Evolutionary conservation across 2,888 invertebrate genomes (phyloP).

Genomic region (Patella ulyssiponensis): DNA sequence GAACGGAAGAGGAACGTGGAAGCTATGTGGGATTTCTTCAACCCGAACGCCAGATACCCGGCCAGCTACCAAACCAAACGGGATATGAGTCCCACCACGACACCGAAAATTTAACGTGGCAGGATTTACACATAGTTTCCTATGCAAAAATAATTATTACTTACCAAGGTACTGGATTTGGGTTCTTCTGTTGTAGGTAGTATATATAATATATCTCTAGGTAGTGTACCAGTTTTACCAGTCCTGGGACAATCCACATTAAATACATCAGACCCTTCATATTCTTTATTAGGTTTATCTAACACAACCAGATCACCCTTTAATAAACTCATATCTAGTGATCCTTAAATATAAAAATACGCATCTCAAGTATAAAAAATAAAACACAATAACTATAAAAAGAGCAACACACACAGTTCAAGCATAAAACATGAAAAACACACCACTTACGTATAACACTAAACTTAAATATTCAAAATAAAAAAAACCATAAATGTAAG

Average conservation of each 20-base stretch:
- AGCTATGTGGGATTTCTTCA: no score
- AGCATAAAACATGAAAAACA: background rate
- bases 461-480: no score
- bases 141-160: background rate
- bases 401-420: no score
- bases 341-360: conserved; percentile 40
- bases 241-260: conserved; percentile 49
- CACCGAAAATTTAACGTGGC: no score
- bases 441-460: background rate
- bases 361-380: no score
- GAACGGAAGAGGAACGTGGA: no score
- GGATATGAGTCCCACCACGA: no score
- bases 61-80: background rate
- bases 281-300: conserved; percentile 46
- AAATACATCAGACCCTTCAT: conserved; percentile 42
- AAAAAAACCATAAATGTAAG: no score
- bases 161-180: conserved; percentile 52
- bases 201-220: conserved; percentile 53
- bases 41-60: no score
- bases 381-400: no score
- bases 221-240: conserved; percentile 47
- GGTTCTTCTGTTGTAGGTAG: conserved; percentile 52
- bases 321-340: conserved; percentile 47
- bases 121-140: no score
- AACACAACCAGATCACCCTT: conserved; percentile 58